These are phyloP conservation scores for Paratrypauchen microcephalus DNA, from an alignment of 2,797 vertebrate species.

Conservation along the genomic window DNA sequence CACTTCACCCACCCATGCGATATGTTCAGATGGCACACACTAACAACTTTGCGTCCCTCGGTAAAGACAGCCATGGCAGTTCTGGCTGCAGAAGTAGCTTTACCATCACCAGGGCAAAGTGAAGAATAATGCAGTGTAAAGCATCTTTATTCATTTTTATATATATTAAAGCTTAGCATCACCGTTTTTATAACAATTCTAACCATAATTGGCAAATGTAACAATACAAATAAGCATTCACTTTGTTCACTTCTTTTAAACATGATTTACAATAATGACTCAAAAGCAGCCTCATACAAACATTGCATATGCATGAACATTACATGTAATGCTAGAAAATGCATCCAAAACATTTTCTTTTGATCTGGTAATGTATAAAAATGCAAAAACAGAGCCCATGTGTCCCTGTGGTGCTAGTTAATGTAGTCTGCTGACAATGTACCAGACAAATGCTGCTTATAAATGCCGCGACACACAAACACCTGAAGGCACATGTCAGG, in stretches of 20 bases:
- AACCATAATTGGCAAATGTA: too few species aligned
- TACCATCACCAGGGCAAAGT: too few species aligned
- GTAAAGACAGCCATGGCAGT: too few species aligned
- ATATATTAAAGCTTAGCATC: too few species aligned
- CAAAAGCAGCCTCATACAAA: not conserved
- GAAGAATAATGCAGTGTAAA: too few species aligned
- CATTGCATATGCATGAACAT: not conserved
- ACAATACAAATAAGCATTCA: too few species aligned
- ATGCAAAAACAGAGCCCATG: constrained; percentile 47
- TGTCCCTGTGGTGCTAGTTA: constrained; percentile 75
- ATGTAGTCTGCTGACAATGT: constrained; percentile 51
- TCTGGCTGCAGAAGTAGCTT: too few species aligned
- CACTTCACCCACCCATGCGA: not conserved
- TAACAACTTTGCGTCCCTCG: not conserved
- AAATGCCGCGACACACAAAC: constrained; percentile 39
- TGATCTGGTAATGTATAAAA: not conserved
- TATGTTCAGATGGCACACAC: not conserved
- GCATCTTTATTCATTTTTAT: too few species aligned
- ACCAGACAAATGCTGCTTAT: constrained; percentile 23
- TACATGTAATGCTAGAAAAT: not conserved
- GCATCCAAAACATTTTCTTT: not conserved
- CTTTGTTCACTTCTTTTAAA: too few species aligned
- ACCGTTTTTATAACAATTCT: too few species aligned
- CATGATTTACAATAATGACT: not conserved
- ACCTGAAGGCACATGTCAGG: constrained; percentile 61